Evolutionary conservation across 2,797 vertebrate species (phyloP), one percentile per base, ranked within the genome.

Genomic region (Pipistrellus kuhlii): DNA sequence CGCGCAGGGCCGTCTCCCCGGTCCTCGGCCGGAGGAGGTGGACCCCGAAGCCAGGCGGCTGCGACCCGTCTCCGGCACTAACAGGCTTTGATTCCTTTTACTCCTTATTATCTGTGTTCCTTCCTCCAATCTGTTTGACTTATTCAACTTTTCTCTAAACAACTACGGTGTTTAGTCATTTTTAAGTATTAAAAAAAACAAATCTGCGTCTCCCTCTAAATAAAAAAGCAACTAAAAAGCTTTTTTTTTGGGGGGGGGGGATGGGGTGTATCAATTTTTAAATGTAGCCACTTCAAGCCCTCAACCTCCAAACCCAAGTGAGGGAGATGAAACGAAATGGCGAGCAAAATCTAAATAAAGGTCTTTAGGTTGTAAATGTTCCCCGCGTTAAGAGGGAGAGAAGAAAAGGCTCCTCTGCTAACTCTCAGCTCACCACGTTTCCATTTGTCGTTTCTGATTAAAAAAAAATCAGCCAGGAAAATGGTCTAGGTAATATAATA

Each of bases 121-220:
- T 32, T 68, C 38, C 23, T 77, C 35, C 35, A 4, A 0, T 59
- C 48, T 57, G 68, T 27, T 44, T 30, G 78, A 83, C 59, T 92
- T 51, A 72, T 13, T 91, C 72, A 95, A 97, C 88, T 96, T 97
- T 96, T 89, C 72, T 64, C 76, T 87, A 38, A 81, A 91, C 48
- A 69, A 51, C 85, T 44, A 23, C 17, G 46, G 38, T 20, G n/a
- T 84, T 80, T 73, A 73, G 66, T 44, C 8, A 51, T 69, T 59
- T 62, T 80, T 94, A 69, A 77, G 76, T 73, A 46, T 85, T 41
- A 48, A 41, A 41, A 41, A 46, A 53, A 88, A 32, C 32, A 80
- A 7, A 68, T 64, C 23, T 18, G 18, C 2, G 3, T 25, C 27
- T 0, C 5, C 8, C 14, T 46, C 6, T 7, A 20, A 21, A 17